A percentile compares a stretch with the other conserved stretches of the same genome.
Conservation (phyloP, 2,888 invertebrate genomes). For the Caenorhabditis japonica region DNA sequence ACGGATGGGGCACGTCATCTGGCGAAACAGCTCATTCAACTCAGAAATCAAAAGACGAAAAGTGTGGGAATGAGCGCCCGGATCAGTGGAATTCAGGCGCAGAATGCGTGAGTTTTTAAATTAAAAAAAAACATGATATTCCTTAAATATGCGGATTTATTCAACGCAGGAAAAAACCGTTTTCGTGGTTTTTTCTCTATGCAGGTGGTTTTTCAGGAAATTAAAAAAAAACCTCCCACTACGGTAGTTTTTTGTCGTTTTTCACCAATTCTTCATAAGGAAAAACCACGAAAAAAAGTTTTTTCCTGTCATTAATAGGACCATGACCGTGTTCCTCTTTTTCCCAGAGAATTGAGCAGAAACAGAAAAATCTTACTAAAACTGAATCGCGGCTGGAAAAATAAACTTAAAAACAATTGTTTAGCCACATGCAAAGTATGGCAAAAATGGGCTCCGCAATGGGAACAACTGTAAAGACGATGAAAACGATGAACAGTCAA, state of each 20-base stretch:
- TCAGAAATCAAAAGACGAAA: conserved; percentile 89
- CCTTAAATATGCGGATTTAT: no score
- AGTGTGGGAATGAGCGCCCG: conserved; percentile 88
- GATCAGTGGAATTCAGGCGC: conserved; percentile 83
- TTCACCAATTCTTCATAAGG: no score
- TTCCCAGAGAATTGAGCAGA: neutral
- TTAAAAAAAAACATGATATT: no score
- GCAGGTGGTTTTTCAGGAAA: no score
- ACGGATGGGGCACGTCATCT: conserved; percentile 83
- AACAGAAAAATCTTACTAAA: neutral
- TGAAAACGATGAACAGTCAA: conserved; percentile 87
- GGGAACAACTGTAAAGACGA: conserved; percentile 89
- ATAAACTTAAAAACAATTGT: conserved; percentile 27
- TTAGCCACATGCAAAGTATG: conserved; percentile 85
- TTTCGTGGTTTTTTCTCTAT: no score
- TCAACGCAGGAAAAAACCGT: no score
- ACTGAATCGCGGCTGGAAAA: neutral
- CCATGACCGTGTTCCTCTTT: no score
- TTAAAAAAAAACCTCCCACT: no score
- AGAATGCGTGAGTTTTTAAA: conserved; percentile 27
- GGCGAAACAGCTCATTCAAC: conserved; percentile 89
- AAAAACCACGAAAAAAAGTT: no score
- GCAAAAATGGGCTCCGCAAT: conserved; percentile 89
- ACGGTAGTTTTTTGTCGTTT: no score
- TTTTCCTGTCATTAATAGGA: no score